Evolutionary conservation across 2,888 invertebrate genomes (phyloP), one percentile per base, ranked within the genome.

Genomic region (Troglohyphantes excavatus): DNA sequence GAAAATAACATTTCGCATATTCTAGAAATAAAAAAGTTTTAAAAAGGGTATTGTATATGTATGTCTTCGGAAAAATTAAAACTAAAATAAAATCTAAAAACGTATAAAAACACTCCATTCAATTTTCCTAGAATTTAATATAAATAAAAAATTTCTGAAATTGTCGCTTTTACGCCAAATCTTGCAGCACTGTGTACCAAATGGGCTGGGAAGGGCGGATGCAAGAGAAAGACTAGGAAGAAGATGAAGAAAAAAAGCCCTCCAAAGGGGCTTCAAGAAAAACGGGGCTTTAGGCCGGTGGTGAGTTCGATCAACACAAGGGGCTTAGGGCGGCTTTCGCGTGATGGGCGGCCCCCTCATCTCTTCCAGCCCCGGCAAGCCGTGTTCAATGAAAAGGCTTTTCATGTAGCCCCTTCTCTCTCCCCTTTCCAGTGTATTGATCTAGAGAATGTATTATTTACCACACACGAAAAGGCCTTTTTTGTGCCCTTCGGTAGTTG

Each of bases 231-330:
- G 33, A n/a, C n/a, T n/a, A n/a, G n/a, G n/a, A n/a, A n/a, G n/a
- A n/a, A n/a, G n/a, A n/a, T n/a, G n/a, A 39, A 26, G 26, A 63
- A 33, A 21, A 53, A 53, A 67, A 75, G 11, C 33, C 19, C 19
- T 33, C 63, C 9, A 72, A 72, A 65, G 43, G 46, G 33, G 33
- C n/a, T 26, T 65, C 72, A 29, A 33, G 72, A 83, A 83, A 73
- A 79, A 82, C 65, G 27, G 87, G 81, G 87, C 70, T 75, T 88
- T 75, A 89, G 82, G 75, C 82, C 67, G 70, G 88, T 89, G 88
- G 88, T 89, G 88, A 89, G 88, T 89, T 89, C 88, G 82, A 82
- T 89, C 88, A 89, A 76, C 88, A 89, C 82, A 73, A 39, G 88
- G 82, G 88, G 76, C 72, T 89, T 89, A 89, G 67, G 70, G 63